Evolutionary conservation across 2,113 vertebrate genomes (phyloP).

Genomic region (Engraulis encrasicolus): DNA sequence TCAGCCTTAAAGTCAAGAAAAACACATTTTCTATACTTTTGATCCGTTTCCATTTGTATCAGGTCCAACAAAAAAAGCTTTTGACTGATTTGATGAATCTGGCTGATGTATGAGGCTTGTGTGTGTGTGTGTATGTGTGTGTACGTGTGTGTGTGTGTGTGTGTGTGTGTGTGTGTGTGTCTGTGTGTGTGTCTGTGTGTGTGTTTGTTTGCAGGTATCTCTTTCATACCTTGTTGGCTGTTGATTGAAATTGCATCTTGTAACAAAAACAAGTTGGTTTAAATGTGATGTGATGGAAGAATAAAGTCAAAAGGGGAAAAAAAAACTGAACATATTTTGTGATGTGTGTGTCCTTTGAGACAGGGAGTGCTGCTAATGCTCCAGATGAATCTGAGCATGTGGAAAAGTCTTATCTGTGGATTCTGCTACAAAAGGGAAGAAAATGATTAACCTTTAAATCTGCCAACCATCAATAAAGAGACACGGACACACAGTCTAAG

Average conservation of each 20-base stretch:
- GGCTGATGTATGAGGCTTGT: no score
- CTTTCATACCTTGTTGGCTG: slow-evolving; percentile 54
- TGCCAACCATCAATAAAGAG: no score
- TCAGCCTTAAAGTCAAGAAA: background rate
- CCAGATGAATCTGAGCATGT: background rate
- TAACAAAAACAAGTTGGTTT: background rate
- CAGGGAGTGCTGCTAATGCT: background rate
- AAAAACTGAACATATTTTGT: background rate
- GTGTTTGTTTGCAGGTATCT: background rate
- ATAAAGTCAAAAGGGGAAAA: slow-evolving; percentile 32
- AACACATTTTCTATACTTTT: background rate
- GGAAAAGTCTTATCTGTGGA: background rate
- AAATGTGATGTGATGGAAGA: slow-evolving; percentile 73
- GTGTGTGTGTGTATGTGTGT: background rate
- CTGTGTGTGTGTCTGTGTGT: background rate
- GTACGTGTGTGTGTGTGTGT: background rate
- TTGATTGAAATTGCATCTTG: slow-evolving; percentile 7
- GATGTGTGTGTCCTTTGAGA: background rate
- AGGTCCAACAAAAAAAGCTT: background rate
- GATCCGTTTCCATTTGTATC: background rate
- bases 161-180: background rate
- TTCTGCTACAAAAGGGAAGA: background rate
- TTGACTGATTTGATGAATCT: background rate
- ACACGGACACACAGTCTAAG: no score
- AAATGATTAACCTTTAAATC: no score